These are phyloP conservation scores for Rhyacophila brunnea DNA, from an alignment of 1,140 invertebrate species.

Conservation along the genomic window DNA sequence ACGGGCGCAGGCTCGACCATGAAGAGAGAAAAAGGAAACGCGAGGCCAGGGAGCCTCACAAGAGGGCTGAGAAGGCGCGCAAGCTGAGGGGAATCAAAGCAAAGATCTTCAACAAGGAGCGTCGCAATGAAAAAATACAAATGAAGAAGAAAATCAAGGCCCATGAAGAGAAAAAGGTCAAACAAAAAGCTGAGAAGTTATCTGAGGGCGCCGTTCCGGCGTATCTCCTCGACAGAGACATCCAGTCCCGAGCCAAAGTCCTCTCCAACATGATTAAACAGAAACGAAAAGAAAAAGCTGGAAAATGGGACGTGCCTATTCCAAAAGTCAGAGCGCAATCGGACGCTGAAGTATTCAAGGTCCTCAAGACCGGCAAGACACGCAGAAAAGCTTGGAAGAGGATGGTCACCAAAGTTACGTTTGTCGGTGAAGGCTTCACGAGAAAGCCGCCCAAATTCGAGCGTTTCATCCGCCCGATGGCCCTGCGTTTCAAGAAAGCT, in stretches of 20 bases:
- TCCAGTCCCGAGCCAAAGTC: conserved; percentile 91
- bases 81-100: conserved; percentile 95
- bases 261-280: conserved; percentile 99
- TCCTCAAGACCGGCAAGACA: conserved; percentile 91
- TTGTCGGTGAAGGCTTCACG: conserved; percentile 97
- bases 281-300: conserved; percentile 99
- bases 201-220: conserved; percentile 92
- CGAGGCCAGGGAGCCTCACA: conserved; percentile 90
- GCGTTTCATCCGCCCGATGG: conserved; percentile 98
- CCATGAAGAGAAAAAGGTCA: conserved; percentile 88
- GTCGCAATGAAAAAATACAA: conserved; percentile 97
- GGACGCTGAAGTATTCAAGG: conserved; percentile 98
- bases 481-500: conserved; percentile 91
- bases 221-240: conserved; percentile 94
- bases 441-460: conserved; percentile 99
- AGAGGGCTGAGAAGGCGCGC: conserved; percentile 84
- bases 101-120: conserved; percentile 95
- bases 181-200: conserved; percentile 79
- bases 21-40: conserved; percentile 95
- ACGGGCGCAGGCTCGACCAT: conserved; percentile 95
- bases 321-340: conserved; percentile 97
- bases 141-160: conserved; percentile 98
- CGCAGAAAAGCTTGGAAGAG: conserved; percentile 98
- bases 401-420: conserved; percentile 99
- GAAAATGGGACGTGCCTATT: conserved; percentile 99